phyloP scores from a whole-genome alignment of 2,888 invertebrate genomes.

The Pristionchus fissidentatus region DNA sequence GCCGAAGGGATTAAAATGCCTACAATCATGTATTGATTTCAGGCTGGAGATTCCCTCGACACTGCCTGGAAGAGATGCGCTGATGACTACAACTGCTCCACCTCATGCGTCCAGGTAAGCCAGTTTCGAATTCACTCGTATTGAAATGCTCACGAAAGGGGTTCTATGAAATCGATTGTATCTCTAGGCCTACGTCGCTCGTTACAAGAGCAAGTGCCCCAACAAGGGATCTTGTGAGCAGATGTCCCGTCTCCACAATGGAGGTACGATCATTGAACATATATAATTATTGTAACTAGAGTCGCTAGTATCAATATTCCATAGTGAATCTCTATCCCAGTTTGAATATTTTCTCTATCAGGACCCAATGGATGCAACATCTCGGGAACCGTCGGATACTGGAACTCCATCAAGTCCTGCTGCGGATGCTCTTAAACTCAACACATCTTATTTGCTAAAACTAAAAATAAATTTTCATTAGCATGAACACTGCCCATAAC shows the following conservation, averaged over 20 bases:
- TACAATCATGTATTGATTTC: neutral
- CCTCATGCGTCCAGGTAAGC: conserved; percentile 52
- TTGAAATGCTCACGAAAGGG: no score
- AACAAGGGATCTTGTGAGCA: conserved; percentile 47
- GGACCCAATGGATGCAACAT: conserved; percentile 69
- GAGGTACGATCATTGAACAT: conserved; percentile 45
- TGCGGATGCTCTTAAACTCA: conserved; percentile 62
- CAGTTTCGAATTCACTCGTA: neutral
- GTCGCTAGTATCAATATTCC: no score
- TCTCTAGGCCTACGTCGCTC: conserved; percentile 56
- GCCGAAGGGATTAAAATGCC: neutral
- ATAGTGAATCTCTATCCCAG: no score
- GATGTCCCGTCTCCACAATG: conserved; percentile 53
- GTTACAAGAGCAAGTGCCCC: conserved; percentile 53
- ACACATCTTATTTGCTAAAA: no score
- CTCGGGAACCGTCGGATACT: conserved; percentile 65
- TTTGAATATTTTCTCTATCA: conserved; percentile 8
- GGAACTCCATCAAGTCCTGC: conserved; percentile 64
- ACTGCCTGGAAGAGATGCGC: conserved; percentile 60
- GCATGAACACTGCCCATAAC: no score
- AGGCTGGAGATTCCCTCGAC: conserved; percentile 60
- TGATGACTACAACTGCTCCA: conserved; percentile 58
- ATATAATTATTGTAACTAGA: no score
- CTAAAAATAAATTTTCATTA: no score
- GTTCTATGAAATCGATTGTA: neutral